Base-by-base conservation (phyloP, 2,888 invertebrate genomes). In the Spodoptera littoralis region DNA sequence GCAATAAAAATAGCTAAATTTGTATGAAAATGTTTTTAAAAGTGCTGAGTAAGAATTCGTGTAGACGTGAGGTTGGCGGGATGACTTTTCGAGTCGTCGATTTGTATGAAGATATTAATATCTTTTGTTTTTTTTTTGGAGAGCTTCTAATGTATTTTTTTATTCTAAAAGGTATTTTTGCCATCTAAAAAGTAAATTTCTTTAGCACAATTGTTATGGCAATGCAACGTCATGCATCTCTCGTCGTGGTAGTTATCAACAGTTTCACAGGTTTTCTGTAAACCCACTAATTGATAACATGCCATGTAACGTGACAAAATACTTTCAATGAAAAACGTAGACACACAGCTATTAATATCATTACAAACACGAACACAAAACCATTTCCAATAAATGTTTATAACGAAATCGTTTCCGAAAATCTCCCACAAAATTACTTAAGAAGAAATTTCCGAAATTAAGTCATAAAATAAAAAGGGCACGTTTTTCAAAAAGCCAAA, bases 401-500 rank as follows among this genome's bases (percentile, higher is more conserved):
- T 52, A 52, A 52, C 52, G 50, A 49, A 59, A 57, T 56, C 54
- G 49, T 67, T 49, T 5, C 27, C 1, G 48, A 51, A 68, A 48
- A 48, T 70, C 61, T 41, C n/a, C 27, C 4, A n/a, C 4, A 46
- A 60, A 56, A 50, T 11, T 41, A 18, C 52, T 46, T 52, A 36
- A 36, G 49, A 55, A 55, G 18, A 51, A 56, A 45, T 50, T 52
- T 51, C 47, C 50, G 36, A 77, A 78, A 79, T 79, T 80, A 77
- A 68, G 54, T 60, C 60, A 61, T 77, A 80, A 79, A 76, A 67
- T 66, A 63, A 80, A 78, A 76, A 75, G 76, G 71, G 77, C 73
- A 73, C 77, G 79, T 81, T 76, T 80, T 81, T 80, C 79, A 81
- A 82, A 73, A 78, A 65, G 58, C 69, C 62, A 70, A 79, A 80